phyloP scores from a whole-genome alignment of 2,888 invertebrate genomes.

The Leptopilina myrica region DNA sequence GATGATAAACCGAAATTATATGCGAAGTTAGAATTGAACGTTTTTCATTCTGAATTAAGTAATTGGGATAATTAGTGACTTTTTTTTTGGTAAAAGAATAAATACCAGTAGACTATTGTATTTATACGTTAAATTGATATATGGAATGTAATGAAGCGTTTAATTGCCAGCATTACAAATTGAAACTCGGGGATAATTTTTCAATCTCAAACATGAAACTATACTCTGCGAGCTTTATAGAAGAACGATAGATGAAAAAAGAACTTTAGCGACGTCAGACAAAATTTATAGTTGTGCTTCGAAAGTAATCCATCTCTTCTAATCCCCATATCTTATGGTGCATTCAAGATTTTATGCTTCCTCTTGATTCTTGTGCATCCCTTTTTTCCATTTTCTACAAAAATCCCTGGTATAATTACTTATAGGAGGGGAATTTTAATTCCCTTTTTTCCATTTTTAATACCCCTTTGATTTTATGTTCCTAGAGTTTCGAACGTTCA shows the following conservation, averaged over 20 bases:
- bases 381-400: background rate
- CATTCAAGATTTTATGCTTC: background rate
- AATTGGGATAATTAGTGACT: background rate
- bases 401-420: background rate
- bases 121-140: background rate
- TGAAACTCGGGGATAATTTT: slow-evolving; percentile 6
- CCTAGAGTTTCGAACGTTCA: too few species aligned
- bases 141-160: slow-evolving; percentile 8
- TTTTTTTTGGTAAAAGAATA: background rate
- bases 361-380: background rate
- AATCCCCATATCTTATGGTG: slow-evolving; percentile 21
- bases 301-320: slow-evolving; percentile 29
- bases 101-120: background rate
- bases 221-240: background rate
- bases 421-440: too few species aligned
- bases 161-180: background rate
- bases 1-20: too few species aligned
- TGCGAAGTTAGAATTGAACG: too few species aligned
- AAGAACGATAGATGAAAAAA: slow-evolving; percentile 13
- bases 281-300: slow-evolving; percentile 27
- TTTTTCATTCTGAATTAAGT: too few species aligned
- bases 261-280: background rate
- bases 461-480: too few species aligned
- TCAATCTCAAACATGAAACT: slow-evolving; percentile 15
- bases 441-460: too few species aligned